phyloP scores from a whole-genome alignment of 2,888 invertebrate genomes.

The Drosophila phalerata region DNA sequence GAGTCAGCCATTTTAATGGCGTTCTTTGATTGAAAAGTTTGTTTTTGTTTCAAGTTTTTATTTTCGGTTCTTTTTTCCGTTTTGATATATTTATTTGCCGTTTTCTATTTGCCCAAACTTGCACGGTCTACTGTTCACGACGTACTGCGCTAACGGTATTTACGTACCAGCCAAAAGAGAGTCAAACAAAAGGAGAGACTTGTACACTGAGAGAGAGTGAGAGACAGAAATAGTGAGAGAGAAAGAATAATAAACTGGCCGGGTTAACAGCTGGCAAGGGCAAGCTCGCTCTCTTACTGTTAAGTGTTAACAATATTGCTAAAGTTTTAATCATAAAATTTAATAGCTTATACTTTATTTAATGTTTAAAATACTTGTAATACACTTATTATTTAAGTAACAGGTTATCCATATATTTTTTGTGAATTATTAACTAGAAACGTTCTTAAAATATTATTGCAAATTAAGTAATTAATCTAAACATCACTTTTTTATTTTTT shows the following conservation, averaged over 20 bases:
- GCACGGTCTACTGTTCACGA: constrained; percentile 80
- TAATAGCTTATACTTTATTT: neutral
- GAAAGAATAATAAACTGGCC: constrained; percentile 15
- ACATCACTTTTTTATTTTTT: neutral
- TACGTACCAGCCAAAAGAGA: constrained; percentile 49
- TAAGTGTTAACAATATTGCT: constrained; percentile 9
- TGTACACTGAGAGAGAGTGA: constrained; percentile 11
- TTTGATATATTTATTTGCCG: constrained; percentile 13
- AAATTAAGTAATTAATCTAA: neutral
- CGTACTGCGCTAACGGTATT: constrained; percentile 79
- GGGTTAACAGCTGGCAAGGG: constrained; percentile 29
- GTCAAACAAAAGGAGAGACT: constrained; percentile 5
- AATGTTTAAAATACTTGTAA: neutral
- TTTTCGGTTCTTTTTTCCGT: constrained; percentile 25
- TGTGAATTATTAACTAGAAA: neutral
- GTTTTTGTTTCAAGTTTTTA: constrained; percentile 24
- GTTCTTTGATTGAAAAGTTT: constrained; percentile 26
- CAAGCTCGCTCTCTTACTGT: constrained; percentile 21
- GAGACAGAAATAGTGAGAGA: constrained; percentile 10
- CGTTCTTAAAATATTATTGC: neutral
- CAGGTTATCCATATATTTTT: neutral
- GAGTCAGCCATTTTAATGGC: constrained; percentile 51
- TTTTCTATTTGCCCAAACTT: constrained; percentile 51
- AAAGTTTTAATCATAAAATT: too few relatives aligned
- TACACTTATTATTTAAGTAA: neutral